These are phyloP conservation scores for Callocephalon fimbriatum DNA, from an alignment of 2,113 vertebrate species.

Conservation along the genomic window DNA sequence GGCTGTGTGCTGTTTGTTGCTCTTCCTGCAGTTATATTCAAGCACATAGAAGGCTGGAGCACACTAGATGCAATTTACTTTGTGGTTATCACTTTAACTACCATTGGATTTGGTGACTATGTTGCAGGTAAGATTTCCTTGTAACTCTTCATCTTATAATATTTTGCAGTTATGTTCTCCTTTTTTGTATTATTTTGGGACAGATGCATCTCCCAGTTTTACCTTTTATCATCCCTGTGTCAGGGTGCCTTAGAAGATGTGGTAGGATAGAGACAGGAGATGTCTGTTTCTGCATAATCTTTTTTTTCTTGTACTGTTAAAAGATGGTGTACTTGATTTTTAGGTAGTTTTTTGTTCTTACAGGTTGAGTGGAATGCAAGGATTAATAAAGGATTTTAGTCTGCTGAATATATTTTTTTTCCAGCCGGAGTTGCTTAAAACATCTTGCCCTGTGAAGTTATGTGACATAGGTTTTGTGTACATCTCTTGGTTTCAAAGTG, in stretches of 20 bases:
- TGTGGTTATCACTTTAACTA: slow-evolving; percentile 97
- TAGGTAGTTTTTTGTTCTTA: not conserved
- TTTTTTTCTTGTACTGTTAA: not conserved
- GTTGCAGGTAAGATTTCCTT: slow-evolving; percentile 88
- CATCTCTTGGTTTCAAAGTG: not conserved
- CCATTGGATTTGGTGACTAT: slow-evolving; percentile 98
- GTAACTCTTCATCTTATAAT: not conserved
- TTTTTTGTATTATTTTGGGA: not conserved
- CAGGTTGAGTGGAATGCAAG: not conserved
- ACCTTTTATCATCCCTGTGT: not conserved
- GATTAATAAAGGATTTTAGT: not conserved
- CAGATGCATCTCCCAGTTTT: not conserved
- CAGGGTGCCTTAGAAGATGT: not conserved
- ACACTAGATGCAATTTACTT: slow-evolving; percentile 97
- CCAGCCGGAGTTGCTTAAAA: not conserved
- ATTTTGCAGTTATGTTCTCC: not conserved
- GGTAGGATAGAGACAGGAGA: not conserved
- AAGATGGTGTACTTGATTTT: not conserved
- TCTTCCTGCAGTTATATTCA: slow-evolving; percentile 94
- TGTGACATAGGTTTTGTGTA: not conserved
- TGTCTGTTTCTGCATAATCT: not conserved
- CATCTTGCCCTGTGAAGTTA: not conserved
- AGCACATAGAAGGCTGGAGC: slow-evolving; percentile 98
- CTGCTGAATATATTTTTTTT: not conserved
- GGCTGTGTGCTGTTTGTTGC: slow-evolving; percentile 97